A percentile compares a stretch with the other conserved stretches of the same genome.
phyloP scores from a whole-genome alignment of 2,113 vertebrate genomes.

The Meleagris gallopavo region DNA sequence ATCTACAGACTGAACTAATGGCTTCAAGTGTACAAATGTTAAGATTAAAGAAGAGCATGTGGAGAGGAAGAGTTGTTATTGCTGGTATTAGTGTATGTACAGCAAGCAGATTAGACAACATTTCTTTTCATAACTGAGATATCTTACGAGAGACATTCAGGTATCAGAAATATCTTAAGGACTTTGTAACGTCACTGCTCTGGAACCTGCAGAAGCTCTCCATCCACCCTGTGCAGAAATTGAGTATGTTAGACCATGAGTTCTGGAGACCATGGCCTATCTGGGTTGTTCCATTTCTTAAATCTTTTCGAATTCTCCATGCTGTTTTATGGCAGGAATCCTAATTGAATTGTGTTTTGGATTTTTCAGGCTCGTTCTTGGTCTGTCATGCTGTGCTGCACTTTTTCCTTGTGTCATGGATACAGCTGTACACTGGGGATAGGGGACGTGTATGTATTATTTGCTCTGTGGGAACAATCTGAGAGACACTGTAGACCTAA shows the following conservation, averaged over 20 bases:
- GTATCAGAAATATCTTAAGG: neutral
- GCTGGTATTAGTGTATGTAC: neutral
- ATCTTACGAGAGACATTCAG: neutral
- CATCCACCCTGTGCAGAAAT: neutral
- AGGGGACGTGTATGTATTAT: neutral
- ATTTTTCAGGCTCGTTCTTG: neutral
- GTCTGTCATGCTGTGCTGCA: neutral
- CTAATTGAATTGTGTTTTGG: neutral
- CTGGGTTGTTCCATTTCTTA: neutral
- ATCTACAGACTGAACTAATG: neutral
- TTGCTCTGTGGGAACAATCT: neutral
- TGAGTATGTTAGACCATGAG: neutral
- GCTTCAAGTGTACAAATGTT: neutral
- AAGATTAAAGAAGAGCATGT: neutral
- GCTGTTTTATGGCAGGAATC: neutral
- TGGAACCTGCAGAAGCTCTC: neutral
- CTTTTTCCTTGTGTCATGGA: neutral
- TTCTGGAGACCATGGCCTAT: neutral
- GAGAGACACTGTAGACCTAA: neutral
- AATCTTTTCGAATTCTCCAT: neutral
- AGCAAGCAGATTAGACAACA: neutral
- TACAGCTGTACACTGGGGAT: neutral
- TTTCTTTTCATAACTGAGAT: neutral
- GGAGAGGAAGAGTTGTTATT: neutral
- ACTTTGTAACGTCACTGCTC: neutral